A percentile compares a stretch with the other conserved stretches of the same genome.
Conservation (phyloP, 1,140 invertebrate species). For the Elymnias hypermnestra region DNA sequence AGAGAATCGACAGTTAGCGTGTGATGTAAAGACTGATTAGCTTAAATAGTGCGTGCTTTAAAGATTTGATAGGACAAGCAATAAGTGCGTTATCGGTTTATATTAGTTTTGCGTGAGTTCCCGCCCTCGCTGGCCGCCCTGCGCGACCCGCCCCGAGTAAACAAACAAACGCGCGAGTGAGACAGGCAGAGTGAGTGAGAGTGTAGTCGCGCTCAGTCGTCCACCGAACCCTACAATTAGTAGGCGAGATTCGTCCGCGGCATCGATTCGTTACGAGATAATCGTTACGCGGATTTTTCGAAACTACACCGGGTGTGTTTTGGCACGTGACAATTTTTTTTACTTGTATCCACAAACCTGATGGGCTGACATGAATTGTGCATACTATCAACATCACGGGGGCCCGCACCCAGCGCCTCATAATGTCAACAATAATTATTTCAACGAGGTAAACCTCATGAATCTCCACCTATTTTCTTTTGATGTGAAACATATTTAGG, state of each 20-base stretch:
- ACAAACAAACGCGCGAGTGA: constrained; percentile 44
- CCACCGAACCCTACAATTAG: constrained; percentile 69
- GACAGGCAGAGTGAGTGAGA: constrained; percentile 35
- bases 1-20: too few relatives aligned
- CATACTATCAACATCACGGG: constrained; percentile 67
- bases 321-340: constrained; percentile 25
- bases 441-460: constrained; percentile 57
- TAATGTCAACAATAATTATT: constrained; percentile 63
- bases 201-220: constrained; percentile 29
- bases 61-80: constrained; percentile 33
- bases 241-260: constrained; percentile 67
- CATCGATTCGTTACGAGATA: constrained; percentile 69
- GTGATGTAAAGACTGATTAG: too few relatives aligned
- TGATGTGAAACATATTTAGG: too few relatives aligned
- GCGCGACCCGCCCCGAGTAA: constrained; percentile 58
- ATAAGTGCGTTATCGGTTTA: constrained; percentile 40
- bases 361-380: constrained; percentile 67
- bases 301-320: constrained; percentile 42
- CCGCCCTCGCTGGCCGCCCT: constrained; percentile 57
- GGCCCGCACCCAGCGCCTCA: constrained; percentile 55
- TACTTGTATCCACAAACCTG: constrained; percentile 25
- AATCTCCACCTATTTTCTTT: too few relatives aligned
- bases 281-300: constrained; percentile 55
- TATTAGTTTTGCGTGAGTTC: constrained; percentile 47
- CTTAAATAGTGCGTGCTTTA: too few relatives aligned